Conservation (phyloP, 2,888 invertebrate genomes). For the Rambutsinella grinnellia region DNA sequence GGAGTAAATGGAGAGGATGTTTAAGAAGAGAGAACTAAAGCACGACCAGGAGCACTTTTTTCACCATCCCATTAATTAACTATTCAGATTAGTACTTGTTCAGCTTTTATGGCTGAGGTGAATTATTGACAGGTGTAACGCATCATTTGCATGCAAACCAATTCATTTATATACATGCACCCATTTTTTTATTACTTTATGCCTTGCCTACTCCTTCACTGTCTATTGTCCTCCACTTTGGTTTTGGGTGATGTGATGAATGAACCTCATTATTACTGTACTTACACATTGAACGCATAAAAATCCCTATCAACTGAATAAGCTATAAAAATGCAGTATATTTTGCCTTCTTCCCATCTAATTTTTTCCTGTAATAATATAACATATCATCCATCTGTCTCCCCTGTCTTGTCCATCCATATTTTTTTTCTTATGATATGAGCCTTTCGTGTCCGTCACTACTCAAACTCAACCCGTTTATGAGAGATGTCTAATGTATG, state of each 20-base stretch:
- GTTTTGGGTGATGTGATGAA: constrained; percentile 34
- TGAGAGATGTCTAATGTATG: neutral
- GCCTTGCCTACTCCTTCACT: neutral
- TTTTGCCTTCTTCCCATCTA: neutral
- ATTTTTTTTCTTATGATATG: neutral
- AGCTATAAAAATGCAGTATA: too few relatives aligned
- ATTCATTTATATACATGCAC: constrained; percentile 30
- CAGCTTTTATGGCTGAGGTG: constrained; percentile 15
- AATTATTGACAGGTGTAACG: constrained; percentile 54
- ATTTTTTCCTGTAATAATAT: neutral
- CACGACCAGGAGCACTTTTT: neutral
- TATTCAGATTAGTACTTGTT: constrained; percentile 45
- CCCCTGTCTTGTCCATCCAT: constrained; percentile 16
- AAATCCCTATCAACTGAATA: too few relatives aligned
- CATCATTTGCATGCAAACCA: constrained; percentile 16
- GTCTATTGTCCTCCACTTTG: neutral
- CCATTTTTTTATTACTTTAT: constrained; percentile 17
- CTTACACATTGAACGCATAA: neutral
- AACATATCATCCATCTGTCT: constrained; percentile 38
- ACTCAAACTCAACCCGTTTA: neutral
- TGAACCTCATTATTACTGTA: constrained; percentile 35
- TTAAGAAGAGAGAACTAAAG: neutral
- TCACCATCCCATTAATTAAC: constrained; percentile 36
- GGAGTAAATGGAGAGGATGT: neutral
- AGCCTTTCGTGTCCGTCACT: neutral